Percentiles rank a stretch among this genome's conserved stretches.
phyloP scores from a whole-genome alignment of 2,888 invertebrate genomes.

The Meandrusa payeni region DNA sequence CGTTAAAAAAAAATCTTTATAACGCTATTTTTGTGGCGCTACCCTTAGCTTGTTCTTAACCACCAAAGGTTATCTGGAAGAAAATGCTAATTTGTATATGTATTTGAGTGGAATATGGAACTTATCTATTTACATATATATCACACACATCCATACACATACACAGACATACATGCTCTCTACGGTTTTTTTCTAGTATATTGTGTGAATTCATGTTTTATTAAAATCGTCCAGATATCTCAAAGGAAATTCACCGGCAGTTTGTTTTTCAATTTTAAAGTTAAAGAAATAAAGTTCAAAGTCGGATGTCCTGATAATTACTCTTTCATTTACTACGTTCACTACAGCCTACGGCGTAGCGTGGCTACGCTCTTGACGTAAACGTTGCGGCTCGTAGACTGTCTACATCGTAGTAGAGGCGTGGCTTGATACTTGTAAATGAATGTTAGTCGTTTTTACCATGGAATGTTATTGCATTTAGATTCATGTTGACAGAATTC shows the following conservation, averaged over 20 bases:
- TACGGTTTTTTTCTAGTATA: background rate
- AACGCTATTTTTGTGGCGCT: too few species aligned
- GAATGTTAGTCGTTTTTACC: slow-evolving; percentile 29
- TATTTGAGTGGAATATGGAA: too few species aligned
- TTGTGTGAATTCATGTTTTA: slow-evolving; percentile 15
- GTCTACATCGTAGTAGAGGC: slow-evolving; percentile 43
- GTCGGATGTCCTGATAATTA: slow-evolving; percentile 10
- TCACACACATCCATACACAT: too few species aligned
- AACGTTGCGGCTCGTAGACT: slow-evolving; percentile 54
- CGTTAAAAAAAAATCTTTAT: too few species aligned
- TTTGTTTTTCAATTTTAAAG: slow-evolving; percentile 12
- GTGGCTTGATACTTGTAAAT: slow-evolving; percentile 40
- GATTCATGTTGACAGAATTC: background rate
- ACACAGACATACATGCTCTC: too few species aligned
- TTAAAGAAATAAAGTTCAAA: slow-evolving; percentile 23
- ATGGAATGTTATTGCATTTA: background rate
- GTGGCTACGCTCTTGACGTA: slow-evolving; percentile 44
- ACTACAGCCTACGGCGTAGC: slow-evolving; percentile 49
- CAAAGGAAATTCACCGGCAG: background rate
- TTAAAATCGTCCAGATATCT: slow-evolving; percentile 16
- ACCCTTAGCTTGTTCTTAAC: too few species aligned
- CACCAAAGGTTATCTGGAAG: too few species aligned
- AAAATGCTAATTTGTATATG: too few species aligned
- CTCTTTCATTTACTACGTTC: slow-evolving; percentile 30
- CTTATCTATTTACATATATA: too few species aligned